A percentile compares a stretch with the other conserved stretches of the same genome.
Conservation (phyloP, 2,888 invertebrate genomes). For the Epiblema foenella region DNA sequence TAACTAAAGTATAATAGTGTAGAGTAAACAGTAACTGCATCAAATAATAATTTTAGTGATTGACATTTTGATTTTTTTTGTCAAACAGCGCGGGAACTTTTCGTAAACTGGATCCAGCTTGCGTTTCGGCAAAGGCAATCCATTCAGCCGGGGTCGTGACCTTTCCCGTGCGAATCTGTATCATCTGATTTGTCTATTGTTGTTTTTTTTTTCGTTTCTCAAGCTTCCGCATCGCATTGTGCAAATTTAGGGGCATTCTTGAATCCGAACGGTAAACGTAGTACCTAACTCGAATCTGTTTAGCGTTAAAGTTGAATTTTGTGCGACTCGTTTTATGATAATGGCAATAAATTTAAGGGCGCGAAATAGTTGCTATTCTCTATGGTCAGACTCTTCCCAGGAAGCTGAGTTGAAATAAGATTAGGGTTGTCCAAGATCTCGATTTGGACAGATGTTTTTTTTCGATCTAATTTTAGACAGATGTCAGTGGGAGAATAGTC, state of each 20-base stretch:
- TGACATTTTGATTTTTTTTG: conserved; percentile 22
- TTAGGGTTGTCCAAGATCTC: conserved; percentile 41
- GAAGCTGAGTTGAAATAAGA: conserved; percentile 32
- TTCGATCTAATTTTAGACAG: conserved; percentile 24
- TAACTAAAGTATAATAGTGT: too few relatives aligned
- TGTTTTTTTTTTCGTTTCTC: conserved; percentile 63
- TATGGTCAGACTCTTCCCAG: conserved; percentile 39
- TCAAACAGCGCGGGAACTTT: conserved; percentile 28
- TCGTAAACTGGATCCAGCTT: conserved; percentile 51
- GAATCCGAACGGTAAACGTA: not conserved
- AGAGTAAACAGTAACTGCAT: not conserved
- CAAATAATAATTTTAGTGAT: conserved; percentile 11
- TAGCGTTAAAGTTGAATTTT: not conserved
- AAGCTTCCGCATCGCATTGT: conserved; percentile 60
- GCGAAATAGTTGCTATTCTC: conserved; percentile 46
- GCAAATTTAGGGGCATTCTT: conserved; percentile 49
- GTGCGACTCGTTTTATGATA: not conserved
- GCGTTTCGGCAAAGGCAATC: conserved; percentile 43
- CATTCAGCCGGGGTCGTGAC: conserved; percentile 63
- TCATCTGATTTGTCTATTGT: conserved; percentile 74
- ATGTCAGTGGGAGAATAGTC: conserved; percentile 7
- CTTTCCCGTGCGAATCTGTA: conserved; percentile 77
- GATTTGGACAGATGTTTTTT: conserved; percentile 38
- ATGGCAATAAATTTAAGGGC: conserved; percentile 48
- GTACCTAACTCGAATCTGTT: not conserved